A percentile compares a stretch with the other conserved stretches of the same genome.
phyloP scores from a whole-genome alignment of 2,113 vertebrate species.

The Piprites chloris region DNA sequence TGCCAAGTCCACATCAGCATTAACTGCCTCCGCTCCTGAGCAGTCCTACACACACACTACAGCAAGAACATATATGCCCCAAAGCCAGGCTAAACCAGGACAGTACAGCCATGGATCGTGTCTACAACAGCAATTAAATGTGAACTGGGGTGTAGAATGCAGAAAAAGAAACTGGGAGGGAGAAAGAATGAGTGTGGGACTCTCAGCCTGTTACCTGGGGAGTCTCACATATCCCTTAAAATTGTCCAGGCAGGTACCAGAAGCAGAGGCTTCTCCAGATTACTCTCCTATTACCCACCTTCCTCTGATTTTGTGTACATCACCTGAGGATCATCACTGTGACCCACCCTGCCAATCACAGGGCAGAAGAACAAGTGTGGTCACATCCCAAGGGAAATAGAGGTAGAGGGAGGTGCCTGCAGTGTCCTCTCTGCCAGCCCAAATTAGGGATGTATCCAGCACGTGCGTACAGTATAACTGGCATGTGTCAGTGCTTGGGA shows the following conservation, averaged over 20 bases:
- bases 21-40: slow-evolving; percentile 5
- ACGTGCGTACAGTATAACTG: not conserved
- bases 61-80: not conserved
- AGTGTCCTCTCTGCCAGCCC: not conserved
- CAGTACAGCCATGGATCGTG: not conserved
- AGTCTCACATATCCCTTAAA: not conserved
- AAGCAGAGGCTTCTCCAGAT: not conserved
- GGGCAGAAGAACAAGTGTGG: not conserved
- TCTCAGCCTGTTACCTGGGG: not conserved
- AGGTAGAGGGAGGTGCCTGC: not conserved
- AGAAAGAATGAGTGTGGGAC: not conserved
- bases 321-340: not conserved
- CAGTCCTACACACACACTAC: not conserved
- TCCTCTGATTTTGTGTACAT: not conserved
- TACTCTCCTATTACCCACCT: not conserved
- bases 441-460: not conserved
- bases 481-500: not conserved
- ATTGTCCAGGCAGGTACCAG: not conserved
- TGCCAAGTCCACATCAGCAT: slow-evolving; percentile 39
- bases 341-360: not conserved
- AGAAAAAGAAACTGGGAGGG: not conserved
- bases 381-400: not conserved
- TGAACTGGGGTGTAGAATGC: not conserved
- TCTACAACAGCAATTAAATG: not conserved
- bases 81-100: not conserved